Evolutionary conservation across 2,113 vertebrate genomes (phyloP).

Genomic region (human (Homo sapiens)): DNA sequence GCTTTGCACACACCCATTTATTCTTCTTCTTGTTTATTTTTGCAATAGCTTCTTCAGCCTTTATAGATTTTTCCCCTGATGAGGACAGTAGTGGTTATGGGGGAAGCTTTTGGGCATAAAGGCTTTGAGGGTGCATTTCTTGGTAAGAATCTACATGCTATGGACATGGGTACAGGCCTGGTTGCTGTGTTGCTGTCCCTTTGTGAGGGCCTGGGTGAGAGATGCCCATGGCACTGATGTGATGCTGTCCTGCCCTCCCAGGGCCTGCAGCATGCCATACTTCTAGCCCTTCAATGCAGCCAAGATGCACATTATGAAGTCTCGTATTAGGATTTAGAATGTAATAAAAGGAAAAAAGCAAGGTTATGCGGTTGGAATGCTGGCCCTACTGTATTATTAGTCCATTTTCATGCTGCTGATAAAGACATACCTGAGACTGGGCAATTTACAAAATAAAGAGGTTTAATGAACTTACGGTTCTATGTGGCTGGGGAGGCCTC

Average conservation of each 20-base stretch:
- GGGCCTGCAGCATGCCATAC: rapidly evolving
- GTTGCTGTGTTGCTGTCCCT: not conserved
- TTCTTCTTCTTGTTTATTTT: not conserved
- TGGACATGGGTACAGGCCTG: not conserved
- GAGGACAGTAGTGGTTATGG: not conserved
- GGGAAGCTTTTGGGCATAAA: not conserved
- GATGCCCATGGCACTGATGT: not conserved
- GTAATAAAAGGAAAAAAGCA: not conserved
- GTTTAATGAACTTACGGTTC: no score
- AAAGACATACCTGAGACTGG: no score
- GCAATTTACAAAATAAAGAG: no score
- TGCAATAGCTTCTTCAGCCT: not conserved
- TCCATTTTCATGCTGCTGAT: no score
- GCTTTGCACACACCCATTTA: not conserved
- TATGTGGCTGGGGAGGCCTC: no score
- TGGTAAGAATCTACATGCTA: no score
- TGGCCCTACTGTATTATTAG: no score
- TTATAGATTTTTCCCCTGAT: not conserved
- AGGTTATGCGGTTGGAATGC: not conserved
- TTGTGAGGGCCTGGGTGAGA: not conserved
- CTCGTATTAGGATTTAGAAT: not conserved
- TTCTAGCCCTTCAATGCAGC: not conserved
- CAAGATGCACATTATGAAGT: not conserved
- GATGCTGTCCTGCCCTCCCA: not conserved
- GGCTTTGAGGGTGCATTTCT: not conserved